Evolutionary conservation across 2,797 vertebrate genomes (phyloP), one percentile per base, ranked within the genome.

Genomic region (Pseudomugil tenellus): DNA sequence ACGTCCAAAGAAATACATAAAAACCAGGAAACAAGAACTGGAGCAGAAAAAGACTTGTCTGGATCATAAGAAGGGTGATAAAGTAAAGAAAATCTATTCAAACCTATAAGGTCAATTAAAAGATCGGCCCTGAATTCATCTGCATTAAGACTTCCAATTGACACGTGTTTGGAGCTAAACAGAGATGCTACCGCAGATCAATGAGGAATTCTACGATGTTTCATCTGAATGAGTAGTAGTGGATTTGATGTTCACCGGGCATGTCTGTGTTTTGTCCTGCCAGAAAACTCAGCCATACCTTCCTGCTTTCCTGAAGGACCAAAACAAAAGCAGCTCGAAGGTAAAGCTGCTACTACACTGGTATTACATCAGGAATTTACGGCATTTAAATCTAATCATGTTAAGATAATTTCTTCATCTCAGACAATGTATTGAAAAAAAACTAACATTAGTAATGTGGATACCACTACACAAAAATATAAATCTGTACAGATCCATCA

Each of bases 141-240:
- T 67, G 69, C 51, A 73, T 72, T 49, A 35, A 74, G 32, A 34
- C 58, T 72, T 64, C 29, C 34, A 31, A 62, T 56, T 51, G 43
- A 75, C 23, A 32, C 43, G 4, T 83, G 87, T 86, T 77, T 88
- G 85, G 77, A 23, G 59, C 7, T 55, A 67, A 48, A 87, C 86
- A 80, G n/a, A 31, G 16, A 58, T 29, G 63, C 25, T 34, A 39
- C 17, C 16, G 58, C 64, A 51, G 49, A 83, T 86, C 76, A 84
- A 86, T 72, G 61, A 63, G 17, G 60, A 25, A 43, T 59, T 68
- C 68, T 55, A 31, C 54, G 34, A n/a, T n/a, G n/a, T n/a, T n/a
- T n/a, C n/a, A n/a, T n/a, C n/a, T n/a, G n/a, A n/a, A n/a, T n/a
- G n/a, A n/a, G n/a, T n/a, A n/a, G n/a, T n/a, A n/a, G 49, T 67